Percentiles rank a stretch among this genome's conserved stretches.
These are phyloP conservation scores for Aproaerema taeniolella DNA, from an alignment of 2,888 invertebrate species.

Conservation along the genomic window DNA sequence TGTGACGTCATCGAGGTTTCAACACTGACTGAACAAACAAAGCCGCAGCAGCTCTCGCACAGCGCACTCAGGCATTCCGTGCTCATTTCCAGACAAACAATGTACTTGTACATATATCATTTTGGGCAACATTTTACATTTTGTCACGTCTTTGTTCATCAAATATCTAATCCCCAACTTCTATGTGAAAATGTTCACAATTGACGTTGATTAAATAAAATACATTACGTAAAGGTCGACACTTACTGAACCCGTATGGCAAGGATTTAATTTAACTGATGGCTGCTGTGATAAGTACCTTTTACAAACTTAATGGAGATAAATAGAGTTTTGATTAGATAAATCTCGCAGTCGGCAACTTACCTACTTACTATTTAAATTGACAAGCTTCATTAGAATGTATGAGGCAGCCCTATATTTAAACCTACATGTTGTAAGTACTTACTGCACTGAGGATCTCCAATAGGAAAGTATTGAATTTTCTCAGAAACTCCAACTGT, in stretches of 20 bases:
- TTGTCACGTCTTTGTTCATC: neutral
- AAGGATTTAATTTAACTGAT: slow-evolving; percentile 59
- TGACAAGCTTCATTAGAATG: slow-evolving; percentile 1
- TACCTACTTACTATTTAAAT: neutral
- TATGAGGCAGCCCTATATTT: neutral
- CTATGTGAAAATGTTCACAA: neutral
- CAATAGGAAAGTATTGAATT: no score
- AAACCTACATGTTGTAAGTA: neutral
- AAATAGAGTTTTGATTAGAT: slow-evolving; percentile 54
- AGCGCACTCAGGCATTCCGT: slow-evolving; percentile 40
- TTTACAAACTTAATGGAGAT: slow-evolving; percentile 49
- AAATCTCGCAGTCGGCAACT: slow-evolving; percentile 20
- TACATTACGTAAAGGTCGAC: slow-evolving; percentile 8
- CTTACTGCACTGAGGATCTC: no score
- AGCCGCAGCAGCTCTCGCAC: slow-evolving; percentile 33
- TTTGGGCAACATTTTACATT: slow-evolving; percentile 36
- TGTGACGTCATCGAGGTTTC: slow-evolving; percentile 60
- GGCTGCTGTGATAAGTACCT: slow-evolving; percentile 30
- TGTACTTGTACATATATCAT: slow-evolving; percentile 40
- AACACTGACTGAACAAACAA: slow-evolving; percentile 59
- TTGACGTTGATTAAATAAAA: slow-evolving; percentile 8
- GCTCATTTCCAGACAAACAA: slow-evolving; percentile 57
- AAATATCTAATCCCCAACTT: neutral
- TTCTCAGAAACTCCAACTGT: no score
- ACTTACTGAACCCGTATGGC: slow-evolving; percentile 36